Evolutionary conservation across 2,797 vertebrate genomes (phyloP).

Genomic region (Amniataba percoides): DNA sequence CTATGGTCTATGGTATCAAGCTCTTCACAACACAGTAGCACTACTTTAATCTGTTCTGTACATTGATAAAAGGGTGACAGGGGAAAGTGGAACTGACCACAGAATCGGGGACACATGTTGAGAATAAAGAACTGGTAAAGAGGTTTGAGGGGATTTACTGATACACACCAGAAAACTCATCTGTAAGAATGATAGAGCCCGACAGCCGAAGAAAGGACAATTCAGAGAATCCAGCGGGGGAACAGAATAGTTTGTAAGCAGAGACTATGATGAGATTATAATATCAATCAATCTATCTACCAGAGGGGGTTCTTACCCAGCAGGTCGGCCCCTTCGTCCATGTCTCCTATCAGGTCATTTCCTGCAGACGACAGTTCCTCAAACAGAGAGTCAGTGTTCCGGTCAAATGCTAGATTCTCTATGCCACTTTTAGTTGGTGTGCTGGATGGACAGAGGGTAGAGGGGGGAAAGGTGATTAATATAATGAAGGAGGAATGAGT

Average conservation of each 20-base stretch:
- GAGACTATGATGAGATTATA: neutral
- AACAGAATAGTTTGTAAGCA: neutral
- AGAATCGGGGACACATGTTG: constrained; percentile 67
- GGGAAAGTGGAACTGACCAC: neutral
- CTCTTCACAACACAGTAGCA: constrained; percentile 17
- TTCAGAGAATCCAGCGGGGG: constrained; percentile 28
- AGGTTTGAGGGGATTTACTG: constrained; percentile 44
- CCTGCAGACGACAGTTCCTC: constrained; percentile 97
- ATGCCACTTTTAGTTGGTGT: constrained; percentile 93
- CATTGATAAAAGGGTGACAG: constrained; percentile 7
- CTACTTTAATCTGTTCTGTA: constrained; percentile 19
- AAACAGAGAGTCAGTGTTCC: constrained; percentile 97
- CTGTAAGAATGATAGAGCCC: constrained; percentile 82
- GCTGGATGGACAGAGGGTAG: constrained; percentile 72
- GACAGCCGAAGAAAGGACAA: constrained; percentile 35
- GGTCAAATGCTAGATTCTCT: constrained; percentile 94
- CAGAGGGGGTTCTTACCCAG: constrained; percentile 87
- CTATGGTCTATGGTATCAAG: constrained; percentile 18
- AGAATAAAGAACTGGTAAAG: neutral
- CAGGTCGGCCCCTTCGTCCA: constrained; percentile 97
- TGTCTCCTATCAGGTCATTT: constrained; percentile 94
- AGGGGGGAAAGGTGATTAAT: neutral
- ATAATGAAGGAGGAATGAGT: neutral
- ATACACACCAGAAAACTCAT: constrained; percentile 98
- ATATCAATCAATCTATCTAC: neutral